Evolutionary conservation across 2,888 invertebrate species (phyloP).

Genomic region (Eurytoma californica): DNA sequence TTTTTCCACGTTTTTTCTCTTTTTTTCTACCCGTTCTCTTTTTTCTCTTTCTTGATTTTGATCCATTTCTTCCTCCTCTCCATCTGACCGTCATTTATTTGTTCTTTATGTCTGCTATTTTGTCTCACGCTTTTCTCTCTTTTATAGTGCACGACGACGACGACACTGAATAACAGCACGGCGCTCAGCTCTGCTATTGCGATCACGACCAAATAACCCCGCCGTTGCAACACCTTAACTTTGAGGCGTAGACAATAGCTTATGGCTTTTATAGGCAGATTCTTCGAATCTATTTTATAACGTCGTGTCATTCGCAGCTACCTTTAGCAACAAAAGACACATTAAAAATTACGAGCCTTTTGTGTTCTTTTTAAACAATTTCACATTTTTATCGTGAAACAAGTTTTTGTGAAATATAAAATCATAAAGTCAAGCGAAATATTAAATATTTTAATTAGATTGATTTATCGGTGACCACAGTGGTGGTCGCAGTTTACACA

Average conservation of each 20-base stretch:
- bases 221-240: conserved; percentile 31
- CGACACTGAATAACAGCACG: conserved; percentile 50
- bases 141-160: conserved; percentile 38
- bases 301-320: conserved; percentile 63
- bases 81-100: conserved; percentile 27
- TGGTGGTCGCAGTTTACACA: conserved; percentile 61
- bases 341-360: too few relatives aligned
- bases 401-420: conserved; percentile 6
- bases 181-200: conserved; percentile 60
- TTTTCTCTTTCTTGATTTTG: conserved; percentile 31
- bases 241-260: conserved; percentile 31
- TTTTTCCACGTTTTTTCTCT: conserved; percentile 34
- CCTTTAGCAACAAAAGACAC: conserved; percentile 47
- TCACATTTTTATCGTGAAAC: conserved; percentile 19
- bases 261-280: conserved; percentile 62
- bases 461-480: conserved; percentile 68
- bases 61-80: conserved; percentile 32
- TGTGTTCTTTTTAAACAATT: too few relatives aligned
- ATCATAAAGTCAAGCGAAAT: conserved; percentile 38
- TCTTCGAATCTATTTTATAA: conserved; percentile 67
- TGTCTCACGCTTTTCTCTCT: conserved; percentile 36
- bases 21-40: conserved; percentile 8
- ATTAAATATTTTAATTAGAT: conserved; percentile 66
- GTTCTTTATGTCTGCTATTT: conserved; percentile 44
- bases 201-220: conserved; percentile 57